Percentiles rank a stretch among this genome's conserved stretches.
phyloP scores from a whole-genome alignment of 2,113 vertebrate genomes.

The Tympanuchus pallidicinctus region DNA sequence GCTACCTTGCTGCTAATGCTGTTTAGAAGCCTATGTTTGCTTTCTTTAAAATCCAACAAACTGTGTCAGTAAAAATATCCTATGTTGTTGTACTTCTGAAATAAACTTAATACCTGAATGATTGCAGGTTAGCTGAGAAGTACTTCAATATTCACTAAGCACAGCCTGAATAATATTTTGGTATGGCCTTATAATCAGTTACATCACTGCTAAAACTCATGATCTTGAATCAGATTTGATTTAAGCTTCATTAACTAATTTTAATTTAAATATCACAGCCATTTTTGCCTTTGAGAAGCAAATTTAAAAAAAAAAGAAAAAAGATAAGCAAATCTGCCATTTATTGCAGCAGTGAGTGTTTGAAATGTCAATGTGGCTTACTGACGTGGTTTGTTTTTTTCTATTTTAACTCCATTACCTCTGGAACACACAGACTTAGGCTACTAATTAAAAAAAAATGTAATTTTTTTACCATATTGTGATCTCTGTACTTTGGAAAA shows the following conservation, averaged over 20 bases:
- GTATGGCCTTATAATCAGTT: background rate
- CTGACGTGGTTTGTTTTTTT: background rate
- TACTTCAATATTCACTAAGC: background rate
- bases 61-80: background rate
- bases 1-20: background rate
- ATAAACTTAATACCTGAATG: background rate
- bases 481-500: background rate
- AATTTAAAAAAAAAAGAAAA: background rate
- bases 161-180: background rate
- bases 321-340: background rate
- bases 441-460: background rate
- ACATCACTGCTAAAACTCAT: background rate
- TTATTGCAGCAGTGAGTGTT: background rate
- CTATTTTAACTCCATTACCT: background rate
- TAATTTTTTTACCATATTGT: background rate
- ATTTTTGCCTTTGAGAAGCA: conserved; percentile 3
- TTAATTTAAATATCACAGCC: background rate
- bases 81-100: background rate
- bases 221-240: background rate
- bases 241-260: conserved; percentile 1
- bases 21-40: background rate
- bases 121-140: background rate
- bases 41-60: conserved; percentile 7
- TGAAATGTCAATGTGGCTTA: background rate
- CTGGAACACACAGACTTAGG: background rate